phyloP scores from a whole-genome alignment of 2,113 vertebrate species.

The Callipepla squamata region DNA sequence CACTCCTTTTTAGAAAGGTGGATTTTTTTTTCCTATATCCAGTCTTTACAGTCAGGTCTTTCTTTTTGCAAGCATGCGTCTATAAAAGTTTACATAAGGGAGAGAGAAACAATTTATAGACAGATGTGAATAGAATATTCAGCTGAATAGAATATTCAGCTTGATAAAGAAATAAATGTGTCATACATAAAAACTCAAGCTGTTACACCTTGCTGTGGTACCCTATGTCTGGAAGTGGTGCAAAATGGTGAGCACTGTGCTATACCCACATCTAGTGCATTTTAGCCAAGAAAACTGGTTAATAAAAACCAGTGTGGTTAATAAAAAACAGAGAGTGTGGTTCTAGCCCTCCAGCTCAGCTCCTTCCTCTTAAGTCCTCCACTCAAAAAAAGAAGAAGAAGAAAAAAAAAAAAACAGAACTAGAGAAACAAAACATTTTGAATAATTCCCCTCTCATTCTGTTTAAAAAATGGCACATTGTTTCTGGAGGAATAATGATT shows the following conservation, averaged over 20 bases:
- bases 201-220: not conserved
- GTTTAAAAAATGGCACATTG: not conserved
- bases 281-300: not conserved
- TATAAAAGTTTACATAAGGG: not conserved
- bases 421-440: not conserved
- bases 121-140: not conserved
- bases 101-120: not conserved
- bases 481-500: constrained; percentile 31
- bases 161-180: rapidly evolving
- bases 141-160: too few relatives aligned
- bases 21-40: not conserved
- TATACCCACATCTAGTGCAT: not conserved
- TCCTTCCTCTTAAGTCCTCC: not conserved
- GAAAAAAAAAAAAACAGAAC: not conserved
- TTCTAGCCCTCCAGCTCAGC: not conserved
- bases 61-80: not conserved
- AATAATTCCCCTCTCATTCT: not conserved
- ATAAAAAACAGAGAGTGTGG: not conserved
- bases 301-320: not conserved
- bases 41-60: not conserved
- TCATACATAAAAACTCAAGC: not conserved
- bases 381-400: not conserved
- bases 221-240: not conserved
- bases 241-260: too few relatives aligned
- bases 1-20: not conserved